Conservation (phyloP, 2,888 invertebrate species). For the Dorcus parallelipipedus region DNA sequence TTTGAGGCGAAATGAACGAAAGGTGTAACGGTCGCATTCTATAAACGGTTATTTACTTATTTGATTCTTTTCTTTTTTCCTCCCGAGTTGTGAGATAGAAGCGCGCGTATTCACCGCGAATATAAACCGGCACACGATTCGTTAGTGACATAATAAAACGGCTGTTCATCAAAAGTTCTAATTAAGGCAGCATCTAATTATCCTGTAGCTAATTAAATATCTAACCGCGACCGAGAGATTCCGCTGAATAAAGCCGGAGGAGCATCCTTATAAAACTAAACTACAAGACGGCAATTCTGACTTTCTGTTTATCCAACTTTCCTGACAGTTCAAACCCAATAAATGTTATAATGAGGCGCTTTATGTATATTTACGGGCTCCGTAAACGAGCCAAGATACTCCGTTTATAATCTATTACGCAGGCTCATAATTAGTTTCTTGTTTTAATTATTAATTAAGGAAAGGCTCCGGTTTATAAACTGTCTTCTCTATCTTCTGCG, state of each 20-base stretch:
- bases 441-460: conserved; percentile 49
- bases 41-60: too few species aligned
- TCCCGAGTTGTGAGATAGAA: too few species aligned
- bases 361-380: conserved; percentile 41
- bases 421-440: conserved; percentile 47
- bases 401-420: conserved; percentile 45
- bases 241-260: conserved; percentile 37
- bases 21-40: too few species aligned
- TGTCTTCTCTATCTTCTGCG: conserved; percentile 29
- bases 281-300: conserved; percentile 44
- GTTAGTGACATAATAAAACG: conserved; percentile 26
- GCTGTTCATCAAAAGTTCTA: conserved; percentile 44
- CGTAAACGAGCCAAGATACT: conserved; percentile 40
- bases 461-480: conserved; percentile 32
- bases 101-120: not conserved
- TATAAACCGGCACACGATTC: conserved; percentile 12
- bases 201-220: conserved; percentile 49
- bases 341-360: conserved; percentile 45
- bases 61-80: too few species aligned
- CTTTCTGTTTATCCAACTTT: conserved; percentile 46
- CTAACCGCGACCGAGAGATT: conserved; percentile 40
- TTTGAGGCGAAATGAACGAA: too few species aligned
- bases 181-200: conserved; percentile 49
- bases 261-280: conserved; percentile 46
- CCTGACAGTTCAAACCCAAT: conserved; percentile 45